These are phyloP conservation scores for Ochotona princeps DNA, from an alignment of 2,113 vertebrate genomes.

Conservation along the genomic window DNA sequence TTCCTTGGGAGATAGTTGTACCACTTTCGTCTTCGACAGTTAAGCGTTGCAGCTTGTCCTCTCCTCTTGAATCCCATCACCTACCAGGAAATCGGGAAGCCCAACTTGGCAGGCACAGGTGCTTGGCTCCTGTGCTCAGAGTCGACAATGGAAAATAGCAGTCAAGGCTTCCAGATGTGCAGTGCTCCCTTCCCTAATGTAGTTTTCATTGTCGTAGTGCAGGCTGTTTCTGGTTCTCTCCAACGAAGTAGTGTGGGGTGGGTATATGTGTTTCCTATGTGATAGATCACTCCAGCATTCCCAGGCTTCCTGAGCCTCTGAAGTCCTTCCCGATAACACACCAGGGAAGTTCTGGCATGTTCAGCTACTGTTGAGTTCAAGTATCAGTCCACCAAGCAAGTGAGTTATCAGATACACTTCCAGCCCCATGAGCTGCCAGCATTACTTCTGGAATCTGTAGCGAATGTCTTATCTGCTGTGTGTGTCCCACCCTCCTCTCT, in stretches of 20 bases:
- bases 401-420: constrained; percentile 1
- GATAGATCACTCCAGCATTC: neutral
- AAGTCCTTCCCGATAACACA: neutral
- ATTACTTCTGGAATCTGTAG: neutral
- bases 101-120: neutral
- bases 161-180: neutral
- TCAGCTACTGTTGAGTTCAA: neutral
- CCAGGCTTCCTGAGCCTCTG: neutral
- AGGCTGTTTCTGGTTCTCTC: neutral
- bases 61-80: neutral
- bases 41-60: neutral
- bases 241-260: neutral
- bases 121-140: neutral
- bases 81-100: neutral
- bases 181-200: neutral
- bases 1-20: neutral
- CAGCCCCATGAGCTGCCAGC: neutral
- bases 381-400: neutral
- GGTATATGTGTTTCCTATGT: neutral
- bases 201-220: neutral
- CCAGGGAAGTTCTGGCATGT: neutral
- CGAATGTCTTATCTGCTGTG: neutral
- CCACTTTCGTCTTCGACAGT: neutral
- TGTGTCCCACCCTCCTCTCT: neutral
- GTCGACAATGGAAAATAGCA: neutral